These are phyloP conservation scores for Caranx melampygus DNA, from an alignment of 2,113 vertebrate species.

Conservation along the genomic window DNA sequence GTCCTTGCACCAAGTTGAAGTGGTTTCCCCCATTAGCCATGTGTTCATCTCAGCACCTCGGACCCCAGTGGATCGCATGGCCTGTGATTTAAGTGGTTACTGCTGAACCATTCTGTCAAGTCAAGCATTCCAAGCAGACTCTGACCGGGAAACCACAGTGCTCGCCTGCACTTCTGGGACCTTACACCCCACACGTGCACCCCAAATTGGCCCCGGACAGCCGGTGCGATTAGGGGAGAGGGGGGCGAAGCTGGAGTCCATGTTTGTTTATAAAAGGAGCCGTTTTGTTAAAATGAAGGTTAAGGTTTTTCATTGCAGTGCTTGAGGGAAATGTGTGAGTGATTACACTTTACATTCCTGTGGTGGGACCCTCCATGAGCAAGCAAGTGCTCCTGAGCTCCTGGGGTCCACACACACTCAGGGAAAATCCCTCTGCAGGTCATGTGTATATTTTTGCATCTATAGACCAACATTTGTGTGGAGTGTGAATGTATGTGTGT, in stretches of 20 bases:
- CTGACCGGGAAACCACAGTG: slow-evolving; percentile 72
- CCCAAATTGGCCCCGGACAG: slow-evolving; percentile 37
- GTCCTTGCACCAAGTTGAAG: not conserved
- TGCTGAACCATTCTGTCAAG: slow-evolving; percentile 65
- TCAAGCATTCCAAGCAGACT: slow-evolving; percentile 72
- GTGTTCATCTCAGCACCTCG: slow-evolving; percentile 46
- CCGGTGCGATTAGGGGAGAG: slow-evolving; percentile 41
- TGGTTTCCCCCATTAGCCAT: slow-evolving; percentile 32
- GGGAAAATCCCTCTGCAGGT: slow-evolving; percentile 20
- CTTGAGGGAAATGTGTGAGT: slow-evolving; percentile 62
- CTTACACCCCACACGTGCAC: slow-evolving; percentile 61
- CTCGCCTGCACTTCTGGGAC: slow-evolving; percentile 62
- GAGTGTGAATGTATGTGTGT: not conserved
- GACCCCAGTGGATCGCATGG: slow-evolving; percentile 13
- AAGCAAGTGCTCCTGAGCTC: slow-evolving; percentile 45
- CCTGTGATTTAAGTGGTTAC: slow-evolving; percentile 61
- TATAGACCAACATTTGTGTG: slow-evolving; percentile 6
- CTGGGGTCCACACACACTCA: not conserved
- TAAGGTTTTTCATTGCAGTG: slow-evolving; percentile 51
- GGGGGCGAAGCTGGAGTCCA: slow-evolving; percentile 15
- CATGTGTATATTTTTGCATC: slow-evolving; percentile 44
- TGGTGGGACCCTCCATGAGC: slow-evolving; percentile 54
- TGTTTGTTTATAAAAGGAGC: slow-evolving; percentile 66
- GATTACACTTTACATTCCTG: slow-evolving; percentile 74
- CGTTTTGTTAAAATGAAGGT: slow-evolving; percentile 66